Evolutionary conservation across 2,797 vertebrate species (phyloP).

Genomic region (Paguma larvata): DNA sequence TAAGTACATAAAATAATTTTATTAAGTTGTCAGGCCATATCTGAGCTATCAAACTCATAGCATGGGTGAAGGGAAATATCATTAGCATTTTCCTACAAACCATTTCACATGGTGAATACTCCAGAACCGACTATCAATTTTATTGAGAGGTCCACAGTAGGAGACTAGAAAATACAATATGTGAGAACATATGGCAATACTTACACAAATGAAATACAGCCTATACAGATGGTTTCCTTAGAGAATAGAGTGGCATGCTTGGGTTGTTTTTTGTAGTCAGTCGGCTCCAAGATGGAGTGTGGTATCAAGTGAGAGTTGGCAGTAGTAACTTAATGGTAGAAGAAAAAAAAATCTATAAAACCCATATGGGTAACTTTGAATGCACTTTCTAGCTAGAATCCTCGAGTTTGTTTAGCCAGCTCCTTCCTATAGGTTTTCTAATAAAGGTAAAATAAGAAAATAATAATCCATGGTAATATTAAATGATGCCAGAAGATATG

Average conservation of each 20-base stretch:
- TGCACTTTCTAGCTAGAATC: neutral
- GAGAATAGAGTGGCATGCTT: neutral
- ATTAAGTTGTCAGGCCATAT: neutral
- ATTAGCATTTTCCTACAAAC: neutral
- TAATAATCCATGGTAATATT: neutral
- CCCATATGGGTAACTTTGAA: neutral
- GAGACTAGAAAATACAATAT: constrained; percentile 24
- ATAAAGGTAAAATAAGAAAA: neutral
- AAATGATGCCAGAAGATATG: neutral
- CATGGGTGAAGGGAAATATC: neutral
- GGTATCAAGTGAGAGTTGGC: neutral
- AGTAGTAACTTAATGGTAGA: neutral
- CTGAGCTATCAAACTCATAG: neutral
- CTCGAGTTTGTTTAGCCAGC: neutral
- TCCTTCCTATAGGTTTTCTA: neutral
- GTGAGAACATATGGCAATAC: constrained; percentile 9
- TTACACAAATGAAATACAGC: constrained; percentile 15
- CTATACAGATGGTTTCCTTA: neutral
- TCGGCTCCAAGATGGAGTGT: neutral
- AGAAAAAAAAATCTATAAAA: constrained; percentile 11
- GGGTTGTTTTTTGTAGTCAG: neutral
- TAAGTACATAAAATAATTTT: neutral
- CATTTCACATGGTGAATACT: neutral
- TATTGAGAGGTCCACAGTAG: neutral
- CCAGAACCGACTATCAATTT: neutral